Base-by-base conservation (phyloP, 2,888 invertebrate genomes). In the Caenorhabditis afra region DNA sequence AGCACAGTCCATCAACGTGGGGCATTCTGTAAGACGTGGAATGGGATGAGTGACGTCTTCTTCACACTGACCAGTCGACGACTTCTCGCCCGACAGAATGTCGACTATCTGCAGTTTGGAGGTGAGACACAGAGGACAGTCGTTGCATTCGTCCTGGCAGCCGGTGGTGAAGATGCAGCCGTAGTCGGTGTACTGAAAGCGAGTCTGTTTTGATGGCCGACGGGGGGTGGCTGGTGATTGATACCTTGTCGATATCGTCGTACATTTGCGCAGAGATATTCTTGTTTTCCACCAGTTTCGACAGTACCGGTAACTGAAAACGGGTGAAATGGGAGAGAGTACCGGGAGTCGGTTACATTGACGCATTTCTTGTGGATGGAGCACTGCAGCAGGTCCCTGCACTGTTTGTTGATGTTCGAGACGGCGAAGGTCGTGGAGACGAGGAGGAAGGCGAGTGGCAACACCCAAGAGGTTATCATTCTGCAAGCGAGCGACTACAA, bases 101-200 rank as follows among this genome's bases (percentile, higher is more conserved):
- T 88, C 88, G 22, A 88, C 87, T 29, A 88, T 84, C 79, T 84
- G 87, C 20, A 85, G 65, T 70, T 88, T 88, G 37, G 85, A 81
- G 20, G 85, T 82, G 50, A 75, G 52, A 76, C 88, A 88, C 37
- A 88, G 73, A 0, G 88, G 87, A 61, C 88, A 88, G 18, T 82
- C 76, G 59, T 86, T 86, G 78, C 88, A 88, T 61, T 88, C 88
- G 50, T 88, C 87, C 62, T 85, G 79, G 65, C 88, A 88, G 39
- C 87, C 87, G 39, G 87, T 77, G 5, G 87, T 87, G 79, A 88
- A 88, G 50, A 88, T 88, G 75, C 88, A 88, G 16, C 87, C 88
- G 74, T 88, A 88, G 61, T 88, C 87, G 14, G 88, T 87, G 58
- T 82, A 79, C 86, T 86, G 71, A 77, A 85, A 79, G 23, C 16